phyloP scores from a whole-genome alignment of 2,888 invertebrate species.

The Ectropis crepuscularia region DNA sequence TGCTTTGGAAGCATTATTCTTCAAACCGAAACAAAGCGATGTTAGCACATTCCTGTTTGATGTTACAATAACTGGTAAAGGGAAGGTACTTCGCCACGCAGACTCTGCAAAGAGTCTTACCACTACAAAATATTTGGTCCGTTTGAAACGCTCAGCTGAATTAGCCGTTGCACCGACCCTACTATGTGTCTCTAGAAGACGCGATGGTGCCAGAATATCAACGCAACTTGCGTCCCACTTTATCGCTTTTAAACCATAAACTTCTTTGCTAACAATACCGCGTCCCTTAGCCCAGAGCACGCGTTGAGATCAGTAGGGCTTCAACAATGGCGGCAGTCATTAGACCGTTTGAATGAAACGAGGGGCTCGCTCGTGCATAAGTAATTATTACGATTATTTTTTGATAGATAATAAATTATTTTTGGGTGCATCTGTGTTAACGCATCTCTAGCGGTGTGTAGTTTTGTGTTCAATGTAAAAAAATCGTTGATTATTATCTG shows the following conservation, averaged over 20 bases:
- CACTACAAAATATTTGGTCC: too few species aligned
- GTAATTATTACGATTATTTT: slow-evolving; percentile 82
- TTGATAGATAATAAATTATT: slow-evolving; percentile 81
- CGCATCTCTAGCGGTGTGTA: background rate
- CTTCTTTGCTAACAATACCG: background rate
- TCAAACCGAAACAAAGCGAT: too few species aligned
- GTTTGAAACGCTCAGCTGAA: too few species aligned
- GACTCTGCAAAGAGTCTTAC: too few species aligned
- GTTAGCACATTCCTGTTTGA: too few species aligned
- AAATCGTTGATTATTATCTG: too few species aligned
- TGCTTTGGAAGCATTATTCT: too few species aligned
- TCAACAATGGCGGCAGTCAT: slow-evolving; percentile 70
- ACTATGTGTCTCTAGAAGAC: too few species aligned
- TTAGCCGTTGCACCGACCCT: too few species aligned
- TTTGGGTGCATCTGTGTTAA: slow-evolving; percentile 37
- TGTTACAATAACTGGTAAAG: too few species aligned
- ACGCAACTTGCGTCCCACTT: background rate
- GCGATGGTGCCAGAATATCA: too few species aligned
- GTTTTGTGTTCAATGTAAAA: background rate
- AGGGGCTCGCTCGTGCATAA: slow-evolving; percentile 77
- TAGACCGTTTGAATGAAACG: slow-evolving; percentile 78
- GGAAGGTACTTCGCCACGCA: too few species aligned
- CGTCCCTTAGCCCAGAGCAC: background rate
- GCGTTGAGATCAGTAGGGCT: slow-evolving; percentile 42
- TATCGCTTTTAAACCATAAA: background rate